Evolutionary conservation across 2,113 vertebrate genomes (phyloP).

Genomic region (Epinephelus fuscoguttatus): DNA sequence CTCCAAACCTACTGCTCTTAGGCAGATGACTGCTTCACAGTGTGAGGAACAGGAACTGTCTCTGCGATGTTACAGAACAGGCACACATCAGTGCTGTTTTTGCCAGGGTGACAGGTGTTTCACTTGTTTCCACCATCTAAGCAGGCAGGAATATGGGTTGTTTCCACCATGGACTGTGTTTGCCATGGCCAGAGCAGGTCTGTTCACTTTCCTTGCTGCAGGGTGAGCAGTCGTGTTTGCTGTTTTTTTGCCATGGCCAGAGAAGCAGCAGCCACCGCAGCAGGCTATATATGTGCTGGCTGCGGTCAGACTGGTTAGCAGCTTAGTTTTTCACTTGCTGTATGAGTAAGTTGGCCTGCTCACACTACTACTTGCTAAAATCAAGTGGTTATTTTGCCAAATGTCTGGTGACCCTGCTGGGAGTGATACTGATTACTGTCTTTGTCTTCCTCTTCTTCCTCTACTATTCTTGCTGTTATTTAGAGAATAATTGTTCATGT

Average conservation of each 20-base stretch:
- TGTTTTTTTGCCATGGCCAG: background rate
- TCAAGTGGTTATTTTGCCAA: background rate
- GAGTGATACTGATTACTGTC: background rate
- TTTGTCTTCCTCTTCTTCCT: background rate
- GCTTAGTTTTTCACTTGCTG: background rate
- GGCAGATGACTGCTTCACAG: background rate
- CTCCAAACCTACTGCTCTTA: background rate
- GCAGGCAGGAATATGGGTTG: background rate
- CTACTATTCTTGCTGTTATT: background rate
- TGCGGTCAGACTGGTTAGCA: background rate
- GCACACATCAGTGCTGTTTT: background rate
- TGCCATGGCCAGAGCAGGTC: background rate
- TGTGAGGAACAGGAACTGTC: background rate
- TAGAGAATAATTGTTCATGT: background rate
- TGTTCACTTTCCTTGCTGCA: background rate
- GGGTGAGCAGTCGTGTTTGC: background rate
- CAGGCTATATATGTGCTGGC: background rate
- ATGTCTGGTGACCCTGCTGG: background rate
- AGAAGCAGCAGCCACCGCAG: background rate
- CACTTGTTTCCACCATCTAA: background rate
- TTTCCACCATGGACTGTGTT: background rate
- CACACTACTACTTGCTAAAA: background rate
- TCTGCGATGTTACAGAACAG: too few species aligned
- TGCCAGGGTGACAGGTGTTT: background rate
- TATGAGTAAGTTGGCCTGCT: background rate